These are phyloP conservation scores for Philypnodon macrostomus DNA, from an alignment of 2,797 vertebrate species.

Conservation along the genomic window DNA sequence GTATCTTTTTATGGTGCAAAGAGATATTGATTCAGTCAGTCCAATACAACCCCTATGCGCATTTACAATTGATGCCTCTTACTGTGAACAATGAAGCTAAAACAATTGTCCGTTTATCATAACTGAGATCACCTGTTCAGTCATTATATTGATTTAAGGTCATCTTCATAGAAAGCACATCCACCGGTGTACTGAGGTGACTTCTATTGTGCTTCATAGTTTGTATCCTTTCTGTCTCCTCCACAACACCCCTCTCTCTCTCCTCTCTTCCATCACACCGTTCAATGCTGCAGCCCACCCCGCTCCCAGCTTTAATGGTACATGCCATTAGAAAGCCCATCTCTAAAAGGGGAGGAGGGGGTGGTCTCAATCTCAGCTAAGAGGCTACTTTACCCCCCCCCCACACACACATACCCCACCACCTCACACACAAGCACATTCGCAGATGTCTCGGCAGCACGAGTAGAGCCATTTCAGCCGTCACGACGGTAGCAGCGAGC, in stretches of 20 bases:
- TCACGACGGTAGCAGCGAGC: conserved; percentile 49
- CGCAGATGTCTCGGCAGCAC: conserved; percentile 77
- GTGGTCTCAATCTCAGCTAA: conserved; percentile 76
- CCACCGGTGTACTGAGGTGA: conserved; percentile 3
- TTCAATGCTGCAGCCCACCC: conserved; percentile 78
- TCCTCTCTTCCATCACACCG: conserved; percentile 28
- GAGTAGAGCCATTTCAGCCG: conserved; percentile 54
- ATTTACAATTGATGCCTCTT: conserved; percentile 2
- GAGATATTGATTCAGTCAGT: not conserved
- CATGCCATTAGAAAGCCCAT: conserved; percentile 82
- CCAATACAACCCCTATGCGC: no score
- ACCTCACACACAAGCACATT: conserved; percentile 84
- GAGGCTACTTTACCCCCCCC: conserved; percentile 78
- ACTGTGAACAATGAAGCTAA: not conserved
- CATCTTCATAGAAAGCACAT: not conserved
- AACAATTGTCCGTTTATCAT: conserved; percentile 2
- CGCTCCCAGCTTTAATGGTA: conserved; percentile 83
- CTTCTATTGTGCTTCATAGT: not conserved
- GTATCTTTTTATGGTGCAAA: not conserved
- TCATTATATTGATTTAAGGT: conserved; percentile 11
- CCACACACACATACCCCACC: conserved; percentile 43
- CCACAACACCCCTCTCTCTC: conserved; percentile 22
- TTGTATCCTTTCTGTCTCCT: conserved; percentile 4
- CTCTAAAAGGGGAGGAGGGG: conserved; percentile 66
- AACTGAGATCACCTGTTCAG: not conserved